These are phyloP conservation scores for Alviniconcha strummeri DNA, from an alignment of 2,888 invertebrate genomes.

Conservation along the genomic window DNA sequence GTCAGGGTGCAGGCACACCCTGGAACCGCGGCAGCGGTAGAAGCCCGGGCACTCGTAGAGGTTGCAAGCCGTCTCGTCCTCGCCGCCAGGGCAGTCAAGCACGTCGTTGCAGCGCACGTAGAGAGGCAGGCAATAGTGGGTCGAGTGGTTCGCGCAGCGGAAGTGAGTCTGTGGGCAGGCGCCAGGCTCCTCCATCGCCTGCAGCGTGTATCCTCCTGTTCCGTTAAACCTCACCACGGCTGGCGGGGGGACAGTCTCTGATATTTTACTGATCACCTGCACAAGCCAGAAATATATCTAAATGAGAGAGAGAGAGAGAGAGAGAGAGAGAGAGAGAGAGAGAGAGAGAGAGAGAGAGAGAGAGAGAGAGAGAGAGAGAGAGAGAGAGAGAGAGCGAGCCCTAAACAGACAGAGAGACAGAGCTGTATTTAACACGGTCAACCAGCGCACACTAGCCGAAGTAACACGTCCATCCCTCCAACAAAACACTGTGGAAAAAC, in stretches of 20 bases:
- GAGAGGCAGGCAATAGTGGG: conserved; percentile 30
- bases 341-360: too few species aligned
- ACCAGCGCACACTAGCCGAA: too few species aligned
- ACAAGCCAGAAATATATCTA: background rate
- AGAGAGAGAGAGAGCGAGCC: too few species aligned
- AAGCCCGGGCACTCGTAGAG: conserved; percentile 18
- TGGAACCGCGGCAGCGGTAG: conserved; percentile 22
- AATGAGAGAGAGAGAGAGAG: too few species aligned
- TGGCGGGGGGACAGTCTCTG: conserved; percentile 1
- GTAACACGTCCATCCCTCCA: too few species aligned
- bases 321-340: too few species aligned
- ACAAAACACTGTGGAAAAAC: too few species aligned
- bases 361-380: too few species aligned
- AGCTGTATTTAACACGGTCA: too few species aligned
- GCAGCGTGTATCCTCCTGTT: background rate
- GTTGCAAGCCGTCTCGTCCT: conserved; percentile 26
- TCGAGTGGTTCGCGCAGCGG: background rate
- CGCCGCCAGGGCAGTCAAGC: conserved; percentile 28
- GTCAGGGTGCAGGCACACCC: conserved; percentile 26
- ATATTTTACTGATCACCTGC: background rate
- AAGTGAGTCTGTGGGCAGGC: conserved; percentile 28
- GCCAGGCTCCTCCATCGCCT: background rate
- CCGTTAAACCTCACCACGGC: conserved; percentile 22
- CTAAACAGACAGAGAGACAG: too few species aligned
- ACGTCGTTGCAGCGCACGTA: conserved; percentile 33